Evolutionary conservation across 2,113 vertebrate genomes (phyloP).

Genomic region (Desmodus rotundus): DNA sequence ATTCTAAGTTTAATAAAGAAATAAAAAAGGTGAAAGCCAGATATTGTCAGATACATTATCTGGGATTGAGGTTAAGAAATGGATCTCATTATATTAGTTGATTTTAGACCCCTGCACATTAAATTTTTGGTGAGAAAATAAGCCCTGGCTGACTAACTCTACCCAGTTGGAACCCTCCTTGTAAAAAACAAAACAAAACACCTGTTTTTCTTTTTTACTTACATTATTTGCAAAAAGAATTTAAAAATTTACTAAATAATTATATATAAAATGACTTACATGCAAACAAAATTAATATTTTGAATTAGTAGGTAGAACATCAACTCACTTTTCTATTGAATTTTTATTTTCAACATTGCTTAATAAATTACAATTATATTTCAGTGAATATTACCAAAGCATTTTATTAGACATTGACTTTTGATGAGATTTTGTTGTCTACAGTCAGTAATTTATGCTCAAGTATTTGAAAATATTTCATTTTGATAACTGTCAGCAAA

Average conservation of each 20-base stretch:
- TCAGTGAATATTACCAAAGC: background rate
- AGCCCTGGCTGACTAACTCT: background rate
- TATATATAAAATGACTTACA: background rate
- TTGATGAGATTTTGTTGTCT: background rate
- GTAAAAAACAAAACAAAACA: background rate
- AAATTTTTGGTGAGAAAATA: background rate
- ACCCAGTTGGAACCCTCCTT: background rate
- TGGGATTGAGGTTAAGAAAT: background rate
- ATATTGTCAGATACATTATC: background rate
- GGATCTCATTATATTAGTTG: background rate
- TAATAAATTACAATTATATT: background rate
- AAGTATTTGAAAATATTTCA: constrained; percentile 15
- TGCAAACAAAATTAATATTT: background rate
- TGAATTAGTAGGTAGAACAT: background rate
- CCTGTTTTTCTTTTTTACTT: background rate
- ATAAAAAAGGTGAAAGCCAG: background rate
- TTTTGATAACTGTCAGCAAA: background rate
- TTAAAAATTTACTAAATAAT: background rate
- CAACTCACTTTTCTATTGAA: constrained; percentile 7
- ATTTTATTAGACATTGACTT: background rate
- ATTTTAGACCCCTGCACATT: background rate
- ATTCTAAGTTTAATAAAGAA: background rate
- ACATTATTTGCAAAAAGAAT: background rate
- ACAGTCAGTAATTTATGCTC: background rate
- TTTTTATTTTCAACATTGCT: constrained; percentile 22